Evolutionary conservation across 2,113 vertebrate species (phyloP), one percentile per base, ranked within the genome.

Genomic region (Microcebus tavaratra): DNA sequence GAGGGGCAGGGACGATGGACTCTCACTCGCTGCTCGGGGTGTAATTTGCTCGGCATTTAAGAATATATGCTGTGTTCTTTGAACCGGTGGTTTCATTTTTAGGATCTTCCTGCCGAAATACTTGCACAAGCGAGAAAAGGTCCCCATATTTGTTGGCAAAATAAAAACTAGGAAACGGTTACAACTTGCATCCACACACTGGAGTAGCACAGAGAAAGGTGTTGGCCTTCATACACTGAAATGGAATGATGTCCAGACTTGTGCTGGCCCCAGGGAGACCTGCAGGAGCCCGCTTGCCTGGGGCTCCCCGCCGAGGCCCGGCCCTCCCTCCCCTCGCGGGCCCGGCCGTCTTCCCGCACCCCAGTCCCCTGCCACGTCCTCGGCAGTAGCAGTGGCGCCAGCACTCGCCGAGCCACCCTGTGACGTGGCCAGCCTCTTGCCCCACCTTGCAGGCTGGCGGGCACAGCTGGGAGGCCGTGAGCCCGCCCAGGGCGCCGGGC

Each of bases 41-140:
- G 1, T 1, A 0, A 11, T 10, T 1, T 8, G 80, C 80, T 18
- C 34, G 0, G 9, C 4, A 2, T 13, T 25, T 13, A 0, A 1
- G n/a, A 17, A 23, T 4, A 2, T 0, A 7, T 6, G 10, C 5
- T 13, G 10, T 8, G 3, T 25, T 14, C 65, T 8, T 7, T 17
- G 29, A 50, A 18, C 31, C 7, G 23, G 36, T 14, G 5, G 29
- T 6, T 8, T 42, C 55, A 5, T 23, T 21, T n/a, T 10, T 21
- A 34, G 85, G 75, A 31, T 6, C 8, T 2, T 5, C 13, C 11
- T 61, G 15, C 8, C 48, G 55, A 70, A n/a, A 59, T 1, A 31
- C 17, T 7, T 6, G 61, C 48, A 42, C 48, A 8, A 23, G 65
- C 2, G 55, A 61, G 63, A 25, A 8, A 1, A 59, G 15, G 36